Base-by-base conservation (phyloP, 2,888 invertebrate species). In the Platycheirus albimanus region DNA sequence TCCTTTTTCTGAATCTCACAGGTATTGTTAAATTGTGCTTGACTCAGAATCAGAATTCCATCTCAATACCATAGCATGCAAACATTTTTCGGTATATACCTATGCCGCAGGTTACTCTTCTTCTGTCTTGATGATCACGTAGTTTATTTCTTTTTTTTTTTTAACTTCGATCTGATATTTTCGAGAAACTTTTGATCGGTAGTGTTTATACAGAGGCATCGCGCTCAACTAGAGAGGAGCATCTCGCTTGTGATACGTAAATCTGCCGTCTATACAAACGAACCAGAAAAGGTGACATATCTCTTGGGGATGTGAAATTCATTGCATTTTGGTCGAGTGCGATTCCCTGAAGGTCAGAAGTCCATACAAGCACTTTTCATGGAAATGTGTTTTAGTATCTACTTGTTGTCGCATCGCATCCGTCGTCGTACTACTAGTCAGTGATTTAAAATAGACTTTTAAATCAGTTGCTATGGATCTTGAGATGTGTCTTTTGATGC, bases 301-400 rank as follows among this genome's bases (percentile, higher is more conserved):
- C 83, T 78, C 83, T 38, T 69, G 83, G 83, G 83, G 69, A 72
- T 83, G 63, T 63, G 66, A 61, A 64, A 66, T 75, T 67, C 61
- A 72, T 79, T 58, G 51, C 56, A 74, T 74, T 74, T 78, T 83
- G 74, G 69, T 83, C 64, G 67, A 56, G 72, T 83, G 3, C n/a
- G 69, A 83, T 83, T 83, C 78, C 78, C 78, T 52, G 83, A 83
- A 83, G 83, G 83, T 83, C 83, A 83, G 45, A 49, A 72, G 77
- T 70, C 70, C 64, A 66, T 64, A 70, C 75, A 63, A 63, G 70
- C 17, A 58, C 10, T 61, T 67, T 30, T 61, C 41, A 47, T 13
- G 5, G 8, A 8, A n/a, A n/a, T n/a, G 5, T 33, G 8, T 4
- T 33, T 33, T 3, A 33, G n/a, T n/a, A n/a, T n/a, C n/a, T n/a